Evolutionary conservation across 2,888 invertebrate species (phyloP).

Genomic region (Flabesymbios commensalis): DNA sequence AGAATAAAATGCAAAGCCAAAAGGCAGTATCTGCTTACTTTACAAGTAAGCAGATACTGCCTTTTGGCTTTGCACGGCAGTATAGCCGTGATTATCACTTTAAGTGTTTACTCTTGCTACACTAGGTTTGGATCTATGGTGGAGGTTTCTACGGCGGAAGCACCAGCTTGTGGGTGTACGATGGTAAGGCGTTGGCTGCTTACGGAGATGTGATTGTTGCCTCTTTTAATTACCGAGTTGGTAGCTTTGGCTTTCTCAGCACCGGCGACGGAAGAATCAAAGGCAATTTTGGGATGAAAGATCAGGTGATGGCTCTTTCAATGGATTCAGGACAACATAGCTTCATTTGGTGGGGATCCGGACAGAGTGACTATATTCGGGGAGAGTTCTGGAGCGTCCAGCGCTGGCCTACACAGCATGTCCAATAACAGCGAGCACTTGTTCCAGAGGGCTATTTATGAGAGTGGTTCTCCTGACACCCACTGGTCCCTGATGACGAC

Average conservation of each 20-base stretch:
- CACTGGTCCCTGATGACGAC: slow-evolving; percentile 85
- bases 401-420: slow-evolving; percentile 74
- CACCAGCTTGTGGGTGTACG: slow-evolving; percentile 87
- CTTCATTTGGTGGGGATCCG: slow-evolving; percentile 71
- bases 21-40: no score
- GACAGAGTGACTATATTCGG: slow-evolving; percentile 90
- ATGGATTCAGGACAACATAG: slow-evolving; percentile 49
- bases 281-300: slow-evolving; percentile 84
- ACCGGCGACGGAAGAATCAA: slow-evolving; percentile 40
- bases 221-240: slow-evolving; percentile 92
- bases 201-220: slow-evolving; percentile 86
- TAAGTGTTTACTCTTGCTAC: no score
- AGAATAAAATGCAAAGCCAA: no score
- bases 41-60: no score
- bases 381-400: slow-evolving; percentile 78
- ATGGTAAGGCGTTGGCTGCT: slow-evolving; percentile 83
- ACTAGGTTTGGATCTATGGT: slow-evolving; percentile 77
- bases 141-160: slow-evolving; percentile 78
- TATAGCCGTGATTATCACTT: no score
- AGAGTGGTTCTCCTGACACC: slow-evolving; percentile 86
- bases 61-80: no score
- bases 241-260: slow-evolving; percentile 72
- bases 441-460: slow-evolving; percentile 78
- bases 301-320: slow-evolving; percentile 84
- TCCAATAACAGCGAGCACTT: slow-evolving; percentile 86